Conservation (phyloP, 2,113 vertebrate species). For the Onychorhynchus coronatus region DNA sequence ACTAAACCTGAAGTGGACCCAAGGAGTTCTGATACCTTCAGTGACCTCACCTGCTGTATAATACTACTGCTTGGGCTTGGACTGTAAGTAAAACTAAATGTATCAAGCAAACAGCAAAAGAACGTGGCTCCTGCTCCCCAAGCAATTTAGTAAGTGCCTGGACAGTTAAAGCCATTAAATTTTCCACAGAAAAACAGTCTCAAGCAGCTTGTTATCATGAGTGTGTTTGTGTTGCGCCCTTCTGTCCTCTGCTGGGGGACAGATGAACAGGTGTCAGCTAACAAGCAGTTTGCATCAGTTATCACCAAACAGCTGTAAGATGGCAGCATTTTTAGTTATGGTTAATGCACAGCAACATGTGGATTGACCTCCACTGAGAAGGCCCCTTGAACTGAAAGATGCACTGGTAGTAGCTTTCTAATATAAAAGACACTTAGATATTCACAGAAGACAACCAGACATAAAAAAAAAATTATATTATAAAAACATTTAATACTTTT, state of each 20-base stretch:
- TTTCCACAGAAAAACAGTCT: not conserved
- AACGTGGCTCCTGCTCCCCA: not conserved
- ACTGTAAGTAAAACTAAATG: not conserved
- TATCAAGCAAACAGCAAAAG: not conserved
- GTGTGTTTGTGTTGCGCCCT: not conserved
- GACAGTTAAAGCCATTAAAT: not conserved
- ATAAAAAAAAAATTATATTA: not conserved
- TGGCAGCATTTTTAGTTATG: not conserved
- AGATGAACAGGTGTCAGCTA: not conserved
- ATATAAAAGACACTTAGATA: not conserved
- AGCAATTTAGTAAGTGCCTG: not conserved
- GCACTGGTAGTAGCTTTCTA: not conserved
- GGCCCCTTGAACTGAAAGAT: not conserved
- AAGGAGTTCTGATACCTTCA: not conserved
- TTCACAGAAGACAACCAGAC: not conserved
- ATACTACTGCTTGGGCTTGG: not conserved
- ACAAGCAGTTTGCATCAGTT: not conserved
- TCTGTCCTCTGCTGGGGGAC: not conserved
- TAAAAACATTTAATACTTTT: not conserved
- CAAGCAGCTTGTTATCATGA: not conserved
- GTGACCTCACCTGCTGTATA: not conserved
- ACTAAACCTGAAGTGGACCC: not conserved
- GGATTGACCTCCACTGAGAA: not conserved
- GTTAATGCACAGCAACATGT: not conserved
- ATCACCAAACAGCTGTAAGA: not conserved